Conservation (phyloP, 30 jellyfish, hydroid and myxozoan species). For the Cassiopea andromeda region DNA sequence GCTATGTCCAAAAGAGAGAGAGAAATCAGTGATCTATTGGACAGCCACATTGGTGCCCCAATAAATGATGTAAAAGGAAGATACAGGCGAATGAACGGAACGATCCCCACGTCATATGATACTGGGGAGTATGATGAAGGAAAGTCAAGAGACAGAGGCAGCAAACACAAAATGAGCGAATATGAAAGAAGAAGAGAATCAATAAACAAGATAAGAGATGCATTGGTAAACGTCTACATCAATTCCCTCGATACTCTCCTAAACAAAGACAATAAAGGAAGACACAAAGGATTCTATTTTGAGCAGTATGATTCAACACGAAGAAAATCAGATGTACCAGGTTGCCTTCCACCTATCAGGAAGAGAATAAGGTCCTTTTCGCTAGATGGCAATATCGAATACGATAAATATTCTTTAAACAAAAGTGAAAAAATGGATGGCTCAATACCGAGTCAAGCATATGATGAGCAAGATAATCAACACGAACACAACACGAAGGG, state of each 20-base stretch:
- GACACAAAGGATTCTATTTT: not conserved
- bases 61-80: too few species aligned
- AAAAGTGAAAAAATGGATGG: too few species aligned
- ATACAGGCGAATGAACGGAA: too few species aligned
- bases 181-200: not conserved
- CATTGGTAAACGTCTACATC: not conserved
- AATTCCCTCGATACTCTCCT: conserved; percentile 3
- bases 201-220: not conserved
- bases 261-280: not conserved
- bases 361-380: not conserved
- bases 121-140: too few species aligned
- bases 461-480: too few species aligned
- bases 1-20: too few species aligned
- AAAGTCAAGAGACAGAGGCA: not conserved
- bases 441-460: too few species aligned
- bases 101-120: too few species aligned
- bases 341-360: not conserved
- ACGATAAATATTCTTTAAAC: too few species aligned
- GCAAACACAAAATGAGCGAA: not conserved
- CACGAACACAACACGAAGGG: too few species aligned
- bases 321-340: not conserved
- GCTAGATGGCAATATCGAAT: not conserved
- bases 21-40: too few species aligned
- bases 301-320: not conserved
- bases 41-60: too few species aligned